Base-by-base conservation (phyloP, 2,113 vertebrate genomes). In the Malurus elegans region DNA sequence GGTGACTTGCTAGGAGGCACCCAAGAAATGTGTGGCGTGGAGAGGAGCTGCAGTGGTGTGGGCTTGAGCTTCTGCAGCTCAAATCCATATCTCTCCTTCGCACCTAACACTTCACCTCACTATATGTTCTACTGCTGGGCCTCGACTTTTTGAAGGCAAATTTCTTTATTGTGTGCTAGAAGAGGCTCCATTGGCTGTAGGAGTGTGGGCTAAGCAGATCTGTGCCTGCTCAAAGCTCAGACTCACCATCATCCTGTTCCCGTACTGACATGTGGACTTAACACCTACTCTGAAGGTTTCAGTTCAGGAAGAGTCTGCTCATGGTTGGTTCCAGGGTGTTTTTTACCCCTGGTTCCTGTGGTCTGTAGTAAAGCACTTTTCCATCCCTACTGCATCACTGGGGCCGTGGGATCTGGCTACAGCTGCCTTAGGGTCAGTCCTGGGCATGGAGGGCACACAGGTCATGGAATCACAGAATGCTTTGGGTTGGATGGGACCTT, bases 161-260 rank as follows among this genome's bases (percentile, higher is more conserved):
- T 71, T n/a, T 71, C 60, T 71, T 84, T 23, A 44, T 15, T 6
- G 11, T 40, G 8, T 42, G 2, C 72, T 48, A 38, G 50, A 53
- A 65, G 56, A 38, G 18, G 12, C 31, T 38, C 15, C 20, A 0
- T 0, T 38, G 7, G 4, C 7, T 51, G 8, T 12, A 65, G n/a
- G 16, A 14, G 20, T 31, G 17, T 29, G 50, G 18, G 29, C 9
- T 40, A 54, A 58, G 4, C 32, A 61, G 54, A 7, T 20, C 9
- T 45, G 29, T 62, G 38, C 15, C 31, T 44, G 8, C 54, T 79
- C 47, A 13, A 48, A 45, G 9, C 36, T 21, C 28, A 14, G 36
- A 8, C 25, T 74, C 12, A 21, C 26, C 7, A 8, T 67, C 47
- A 0, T 32, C 34, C 14, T 11, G 2, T 53, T 92, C 45, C 28